Conservation (phyloP, 2,888 invertebrate genomes). For the Rotaria magnacalcarata region DNA sequence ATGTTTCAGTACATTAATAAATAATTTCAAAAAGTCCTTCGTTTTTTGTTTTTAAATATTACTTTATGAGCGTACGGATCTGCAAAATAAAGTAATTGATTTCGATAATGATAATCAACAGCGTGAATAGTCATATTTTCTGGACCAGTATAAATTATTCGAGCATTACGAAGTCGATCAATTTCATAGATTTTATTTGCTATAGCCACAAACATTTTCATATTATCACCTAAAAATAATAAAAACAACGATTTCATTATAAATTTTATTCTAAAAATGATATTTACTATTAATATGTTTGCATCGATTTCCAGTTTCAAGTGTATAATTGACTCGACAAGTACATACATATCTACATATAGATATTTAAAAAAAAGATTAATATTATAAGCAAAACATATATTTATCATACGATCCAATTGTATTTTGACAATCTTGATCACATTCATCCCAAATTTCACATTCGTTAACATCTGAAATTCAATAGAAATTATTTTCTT, state of each 20-base stretch:
- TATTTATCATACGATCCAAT: constrained; percentile 68
- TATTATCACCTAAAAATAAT: constrained; percentile 48
- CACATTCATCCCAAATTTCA: constrained; percentile 67
- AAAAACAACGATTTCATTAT: not conserved
- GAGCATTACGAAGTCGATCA: constrained; percentile 49
- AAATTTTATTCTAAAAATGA: not conserved
- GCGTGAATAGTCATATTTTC: constrained; percentile 60
- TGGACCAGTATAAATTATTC: constrained; percentile 47
- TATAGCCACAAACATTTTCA: constrained; percentile 50
- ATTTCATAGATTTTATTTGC: constrained; percentile 50
- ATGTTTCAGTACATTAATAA: not conserved
- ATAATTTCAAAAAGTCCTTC: not conserved
- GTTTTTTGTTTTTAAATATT: constrained; percentile 23
- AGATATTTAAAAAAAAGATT: constrained; percentile 22
- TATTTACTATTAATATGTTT: constrained; percentile 37
- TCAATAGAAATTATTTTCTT: not conserved
- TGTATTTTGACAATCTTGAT: constrained; percentile 84
- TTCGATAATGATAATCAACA: constrained; percentile 74
- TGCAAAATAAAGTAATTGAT: constrained; percentile 79
- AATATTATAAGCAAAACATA: constrained; percentile 51
- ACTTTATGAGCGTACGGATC: constrained; percentile 65
- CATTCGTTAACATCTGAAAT: constrained; percentile 76
- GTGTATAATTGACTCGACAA: constrained; percentile 73
- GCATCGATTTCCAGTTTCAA: constrained; percentile 61
- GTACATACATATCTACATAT: constrained; percentile 64